These are phyloP conservation scores for Trematocara macrostoma DNA, from an alignment of 2,113 vertebrate genomes.

Conservation along the genomic window DNA sequence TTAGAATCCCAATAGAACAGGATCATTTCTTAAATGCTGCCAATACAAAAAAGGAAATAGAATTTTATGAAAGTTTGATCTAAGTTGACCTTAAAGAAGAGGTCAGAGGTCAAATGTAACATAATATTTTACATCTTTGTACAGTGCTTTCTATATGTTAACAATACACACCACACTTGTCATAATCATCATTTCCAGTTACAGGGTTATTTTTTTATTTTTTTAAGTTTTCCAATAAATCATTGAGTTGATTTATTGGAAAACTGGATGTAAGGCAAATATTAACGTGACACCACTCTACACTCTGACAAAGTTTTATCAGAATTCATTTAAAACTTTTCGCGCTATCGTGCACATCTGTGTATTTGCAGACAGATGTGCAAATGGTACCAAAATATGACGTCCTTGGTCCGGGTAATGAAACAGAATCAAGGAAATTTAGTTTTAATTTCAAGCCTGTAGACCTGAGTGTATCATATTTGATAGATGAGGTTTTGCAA, in stretches of 20 bases:
- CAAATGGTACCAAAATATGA: background rate
- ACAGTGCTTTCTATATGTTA: background rate
- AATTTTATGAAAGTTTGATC: background rate
- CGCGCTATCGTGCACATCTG: background rate
- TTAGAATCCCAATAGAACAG: background rate
- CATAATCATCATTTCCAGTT: background rate
- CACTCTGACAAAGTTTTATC: background rate
- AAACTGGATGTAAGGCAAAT: background rate
- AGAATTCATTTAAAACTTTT: background rate
- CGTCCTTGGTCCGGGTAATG: background rate
- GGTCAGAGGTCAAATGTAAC: background rate
- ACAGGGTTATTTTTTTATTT: accelerated
- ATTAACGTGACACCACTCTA: background rate
- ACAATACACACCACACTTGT: background rate
- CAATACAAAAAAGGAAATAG: background rate
- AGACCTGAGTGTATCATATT: background rate
- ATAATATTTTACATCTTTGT: background rate
- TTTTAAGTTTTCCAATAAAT: background rate
- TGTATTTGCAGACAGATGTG: background rate
- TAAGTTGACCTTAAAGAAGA: background rate
- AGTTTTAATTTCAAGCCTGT: background rate
- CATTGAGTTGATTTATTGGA: background rate
- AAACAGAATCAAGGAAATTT: background rate
- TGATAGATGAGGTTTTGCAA: background rate
- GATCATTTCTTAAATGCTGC: background rate